phyloP scores from a whole-genome alignment of 2,113 vertebrate species.

The Chaetodon auriga region DNA sequence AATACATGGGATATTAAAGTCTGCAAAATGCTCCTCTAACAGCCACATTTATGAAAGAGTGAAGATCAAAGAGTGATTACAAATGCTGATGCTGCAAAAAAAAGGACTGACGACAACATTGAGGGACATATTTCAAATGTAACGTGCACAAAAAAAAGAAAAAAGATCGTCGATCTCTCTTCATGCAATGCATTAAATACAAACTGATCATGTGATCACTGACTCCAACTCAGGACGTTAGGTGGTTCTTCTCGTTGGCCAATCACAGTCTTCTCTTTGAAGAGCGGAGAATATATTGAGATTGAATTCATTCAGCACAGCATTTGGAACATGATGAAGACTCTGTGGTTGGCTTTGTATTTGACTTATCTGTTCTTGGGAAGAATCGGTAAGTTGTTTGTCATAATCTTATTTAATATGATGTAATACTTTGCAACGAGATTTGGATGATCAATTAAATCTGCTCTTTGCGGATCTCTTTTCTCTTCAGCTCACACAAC shows the following conservation, averaged over 20 bases:
- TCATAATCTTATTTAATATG: background rate
- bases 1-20: no score
- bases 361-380: background rate
- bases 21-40: background rate
- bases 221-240: background rate
- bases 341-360: background rate
- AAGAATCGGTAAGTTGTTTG: background rate
- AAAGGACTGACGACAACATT: no score
- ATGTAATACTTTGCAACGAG: no score
- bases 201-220: background rate
- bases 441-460: background rate
- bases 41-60: background rate
- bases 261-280: conserved; percentile 36
- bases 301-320: background rate
- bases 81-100: background rate
- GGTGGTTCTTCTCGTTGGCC: conserved; percentile 19
- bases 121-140: background rate
- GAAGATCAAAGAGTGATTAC: background rate
- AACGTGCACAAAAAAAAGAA: no score
- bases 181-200: background rate
- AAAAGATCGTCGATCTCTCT: no score
- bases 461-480: background rate
- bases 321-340: background rate
- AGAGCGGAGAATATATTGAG: background rate
- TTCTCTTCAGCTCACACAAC: background rate